Evolutionary conservation across 2,888 invertebrate genomes (phyloP).

Genomic region (Diarsia mendica): DNA sequence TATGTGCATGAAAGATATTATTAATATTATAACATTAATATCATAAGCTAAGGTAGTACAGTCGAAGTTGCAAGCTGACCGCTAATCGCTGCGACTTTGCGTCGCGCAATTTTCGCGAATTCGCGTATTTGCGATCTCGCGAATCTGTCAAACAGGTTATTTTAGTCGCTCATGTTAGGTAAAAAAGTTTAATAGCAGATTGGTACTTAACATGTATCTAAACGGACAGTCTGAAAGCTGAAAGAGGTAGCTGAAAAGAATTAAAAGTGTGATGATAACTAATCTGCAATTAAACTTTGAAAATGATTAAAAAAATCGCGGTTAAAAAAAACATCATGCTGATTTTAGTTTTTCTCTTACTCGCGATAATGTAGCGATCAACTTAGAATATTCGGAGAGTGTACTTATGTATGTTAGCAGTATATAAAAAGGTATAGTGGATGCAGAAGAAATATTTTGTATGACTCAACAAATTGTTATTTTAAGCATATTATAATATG

Average conservation of each 20-base stretch:
- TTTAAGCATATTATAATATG: not conserved
- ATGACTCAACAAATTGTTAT: not conserved
- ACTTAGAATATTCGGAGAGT: constrained; percentile 54
- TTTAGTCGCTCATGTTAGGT: constrained; percentile 42
- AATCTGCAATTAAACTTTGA: constrained; percentile 65
- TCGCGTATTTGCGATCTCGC: constrained; percentile 50
- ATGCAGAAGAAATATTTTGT: constrained; percentile 44
- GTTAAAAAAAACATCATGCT: constrained; percentile 38
- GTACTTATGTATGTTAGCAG: constrained; percentile 66
- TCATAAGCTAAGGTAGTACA: constrained; percentile 76
- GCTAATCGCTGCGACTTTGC: constrained; percentile 56
- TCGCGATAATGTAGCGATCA: constrained; percentile 57
- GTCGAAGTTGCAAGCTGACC: constrained; percentile 69
- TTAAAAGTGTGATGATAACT: constrained; percentile 37
- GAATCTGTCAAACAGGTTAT: constrained; percentile 58
- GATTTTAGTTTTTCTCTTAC: constrained; percentile 26
- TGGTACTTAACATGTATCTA: constrained; percentile 36
- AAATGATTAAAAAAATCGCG: constrained; percentile 35
- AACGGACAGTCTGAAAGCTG: constrained; percentile 39
- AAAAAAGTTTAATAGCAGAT: constrained; percentile 65
- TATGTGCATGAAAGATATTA: constrained; percentile 89
- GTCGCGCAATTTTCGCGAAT: constrained; percentile 44
- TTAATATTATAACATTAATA: constrained; percentile 77
- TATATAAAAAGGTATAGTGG: constrained; percentile 62
- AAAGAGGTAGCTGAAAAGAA: constrained; percentile 59